Conservation (phyloP, 2,113 vertebrate species). For the Oryzias celebensis region DNA sequence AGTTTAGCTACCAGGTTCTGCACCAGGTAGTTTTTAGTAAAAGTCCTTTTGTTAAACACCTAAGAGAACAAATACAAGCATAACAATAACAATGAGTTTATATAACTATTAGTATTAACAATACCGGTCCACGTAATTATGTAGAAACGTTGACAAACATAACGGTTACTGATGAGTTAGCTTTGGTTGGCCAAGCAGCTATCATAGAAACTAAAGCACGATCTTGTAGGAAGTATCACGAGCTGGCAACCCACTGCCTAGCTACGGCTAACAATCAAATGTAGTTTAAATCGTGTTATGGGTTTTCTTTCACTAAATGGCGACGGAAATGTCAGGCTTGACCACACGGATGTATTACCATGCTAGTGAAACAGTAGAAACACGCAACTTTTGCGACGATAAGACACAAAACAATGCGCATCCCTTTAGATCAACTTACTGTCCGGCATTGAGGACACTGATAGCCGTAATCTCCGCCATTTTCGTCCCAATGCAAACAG, state of each 20-base stretch:
- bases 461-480: constrained; percentile 78
- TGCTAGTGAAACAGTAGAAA: background rate
- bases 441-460: constrained; percentile 80
- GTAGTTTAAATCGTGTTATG: no score
- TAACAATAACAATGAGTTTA: background rate
- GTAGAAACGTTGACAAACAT: no score
- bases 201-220: constrained; percentile 15
- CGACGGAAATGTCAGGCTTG: background rate
- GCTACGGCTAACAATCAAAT: no score
- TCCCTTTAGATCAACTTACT: constrained; percentile 47
- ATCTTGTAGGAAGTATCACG: no score
- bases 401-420: background rate
- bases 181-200: constrained; percentile 2
- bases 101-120: background rate
- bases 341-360: background rate
- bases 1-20: constrained; percentile 79
- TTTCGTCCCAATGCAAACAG: constrained; percentile 81
- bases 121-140: no score
- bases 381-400: background rate
- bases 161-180: background rate
- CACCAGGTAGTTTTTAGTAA: constrained; percentile 81
- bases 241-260: no score
- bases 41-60: constrained; percentile 77
- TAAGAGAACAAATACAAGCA: constrained; percentile 27
- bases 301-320: background rate